A percentile compares a stretch with the other conserved stretches of the same genome.
phyloP scores from a whole-genome alignment of 2,888 invertebrate genomes.

The Erpobdella octoculata region DNA sequence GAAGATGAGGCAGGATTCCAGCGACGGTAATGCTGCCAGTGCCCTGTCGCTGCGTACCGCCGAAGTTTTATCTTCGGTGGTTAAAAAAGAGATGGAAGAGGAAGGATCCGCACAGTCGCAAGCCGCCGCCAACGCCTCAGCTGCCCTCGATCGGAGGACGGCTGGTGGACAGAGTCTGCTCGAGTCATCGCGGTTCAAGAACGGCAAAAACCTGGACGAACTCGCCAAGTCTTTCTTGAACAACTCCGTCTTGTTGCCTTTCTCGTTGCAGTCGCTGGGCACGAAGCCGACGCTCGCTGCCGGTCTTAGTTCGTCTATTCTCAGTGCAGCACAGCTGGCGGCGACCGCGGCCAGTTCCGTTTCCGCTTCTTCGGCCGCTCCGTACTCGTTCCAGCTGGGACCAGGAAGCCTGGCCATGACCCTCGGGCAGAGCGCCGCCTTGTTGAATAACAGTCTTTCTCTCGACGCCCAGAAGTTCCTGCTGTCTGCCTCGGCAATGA shows the following conservation, averaged over 20 bases:
- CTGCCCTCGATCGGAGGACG: neutral
- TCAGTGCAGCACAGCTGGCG: neutral
- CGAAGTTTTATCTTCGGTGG: neutral
- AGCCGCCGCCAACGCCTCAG: neutral
- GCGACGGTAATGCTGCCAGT: too few relatives aligned
- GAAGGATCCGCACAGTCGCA: neutral
- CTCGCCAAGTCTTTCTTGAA: neutral
- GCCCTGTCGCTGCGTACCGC: too few relatives aligned
- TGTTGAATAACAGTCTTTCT: neutral
- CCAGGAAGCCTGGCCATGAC: neutral
- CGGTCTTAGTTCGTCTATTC: neutral
- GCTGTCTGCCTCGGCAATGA: neutral
- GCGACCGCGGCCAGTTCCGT: slow-evolving; percentile 7
- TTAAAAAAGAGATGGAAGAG: neutral
- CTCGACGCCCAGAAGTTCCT: neutral
- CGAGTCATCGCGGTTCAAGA: neutral
- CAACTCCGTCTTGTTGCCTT: neutral
- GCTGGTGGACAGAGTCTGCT: too few relatives aligned
- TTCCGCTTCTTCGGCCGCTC: neutral
- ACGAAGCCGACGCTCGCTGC: neutral
- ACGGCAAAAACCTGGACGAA: neutral
- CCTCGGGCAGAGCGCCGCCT: neutral
- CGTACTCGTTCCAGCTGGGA: neutral
- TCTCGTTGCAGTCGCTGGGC: neutral
- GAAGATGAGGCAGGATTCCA: too few relatives aligned